Evolutionary conservation across 2,113 vertebrate genomes (phyloP), one percentile per base, ranked within the genome.

Genomic region (Gambusia holbrooki): DNA sequence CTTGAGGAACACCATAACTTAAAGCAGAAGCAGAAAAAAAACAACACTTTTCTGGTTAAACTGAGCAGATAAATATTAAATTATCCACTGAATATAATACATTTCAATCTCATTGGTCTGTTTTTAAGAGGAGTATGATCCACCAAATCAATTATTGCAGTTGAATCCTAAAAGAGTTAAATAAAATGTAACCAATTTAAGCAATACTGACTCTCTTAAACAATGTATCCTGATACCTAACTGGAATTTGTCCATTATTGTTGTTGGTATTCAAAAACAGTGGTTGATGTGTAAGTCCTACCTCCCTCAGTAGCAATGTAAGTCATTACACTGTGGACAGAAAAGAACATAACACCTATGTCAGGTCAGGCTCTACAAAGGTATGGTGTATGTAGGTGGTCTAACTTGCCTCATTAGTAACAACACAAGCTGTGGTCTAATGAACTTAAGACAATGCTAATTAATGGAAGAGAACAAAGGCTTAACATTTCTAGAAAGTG

Each of bases 371-470:
- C 91, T 90, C 88, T 87, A 97, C 93, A 90, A 89, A 95, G 95
- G 95, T 77, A 89, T 89, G 88, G 94, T 94, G 93, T 90, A 81
- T 92, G 94, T 95, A 93, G 95, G 96, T 95, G 95, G 93, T 94
- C 88, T 76, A 92, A 86, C 87, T 77, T 84, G 80, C 91, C 95
- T 95, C 92, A 93, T 95, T 93, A 83, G 93, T 79, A 88, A 95
- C 96, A 95, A 93, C 92, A 90, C 88, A 92, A 88, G 90, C 71
- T 64, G 68, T 85, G 92, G 95, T 96, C 97, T 98, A 97, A 98
- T 96, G 96, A 96, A 97, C 96, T 97, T 98, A 97, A 98, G 96
- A 99, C 97, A 99, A 98, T 96, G 90, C 94, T 90, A 98, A 99
- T 98, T 99, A 99, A 95, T 94, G 85, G 93, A 90, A 84, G 84